phyloP scores from a whole-genome alignment of 2,113 vertebrate species.

The Cavia aperea region DNA sequence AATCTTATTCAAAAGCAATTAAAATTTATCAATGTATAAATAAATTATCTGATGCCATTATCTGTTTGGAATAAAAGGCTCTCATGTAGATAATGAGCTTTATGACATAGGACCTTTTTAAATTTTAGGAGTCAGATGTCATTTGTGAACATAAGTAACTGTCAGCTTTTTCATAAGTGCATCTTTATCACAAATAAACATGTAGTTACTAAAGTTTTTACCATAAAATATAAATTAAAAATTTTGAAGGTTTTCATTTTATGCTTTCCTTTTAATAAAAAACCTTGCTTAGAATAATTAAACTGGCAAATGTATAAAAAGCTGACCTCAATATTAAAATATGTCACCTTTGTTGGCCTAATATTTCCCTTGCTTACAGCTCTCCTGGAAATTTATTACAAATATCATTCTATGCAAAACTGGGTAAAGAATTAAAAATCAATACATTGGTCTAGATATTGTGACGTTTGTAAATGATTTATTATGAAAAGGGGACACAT shows the following conservation, averaged over 20 bases:
- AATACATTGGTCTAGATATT: not conserved
- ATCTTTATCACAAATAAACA: not conserved
- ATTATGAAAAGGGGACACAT: not conserved
- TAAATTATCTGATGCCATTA: not conserved
- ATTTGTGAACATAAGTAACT: not conserved
- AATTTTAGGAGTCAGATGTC: not conserved
- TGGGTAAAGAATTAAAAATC: not conserved
- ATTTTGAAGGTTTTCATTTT: not conserved
- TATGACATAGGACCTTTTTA: not conserved
- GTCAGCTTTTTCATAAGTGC: not conserved
- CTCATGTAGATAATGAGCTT: not conserved
- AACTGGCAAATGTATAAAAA: not conserved
- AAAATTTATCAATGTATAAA: not conserved
- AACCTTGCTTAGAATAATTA: not conserved
- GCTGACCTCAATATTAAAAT: not conserved
- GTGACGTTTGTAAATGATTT: not conserved
- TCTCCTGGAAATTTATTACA: not conserved
- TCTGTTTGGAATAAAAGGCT: not conserved
- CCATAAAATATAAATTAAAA: not conserved
- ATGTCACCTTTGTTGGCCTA: not conserved
- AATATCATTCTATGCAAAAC: not conserved
- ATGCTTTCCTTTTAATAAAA: not conserved
- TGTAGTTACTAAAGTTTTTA: not conserved
- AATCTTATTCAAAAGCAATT: slow-evolving; percentile 9
- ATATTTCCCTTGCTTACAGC: not conserved